A percentile compares a stretch with the other conserved stretches of the same genome.
Evolutionary conservation across 2,113 vertebrate species (phyloP).

Genomic region (Eurypyga helias): DNA sequence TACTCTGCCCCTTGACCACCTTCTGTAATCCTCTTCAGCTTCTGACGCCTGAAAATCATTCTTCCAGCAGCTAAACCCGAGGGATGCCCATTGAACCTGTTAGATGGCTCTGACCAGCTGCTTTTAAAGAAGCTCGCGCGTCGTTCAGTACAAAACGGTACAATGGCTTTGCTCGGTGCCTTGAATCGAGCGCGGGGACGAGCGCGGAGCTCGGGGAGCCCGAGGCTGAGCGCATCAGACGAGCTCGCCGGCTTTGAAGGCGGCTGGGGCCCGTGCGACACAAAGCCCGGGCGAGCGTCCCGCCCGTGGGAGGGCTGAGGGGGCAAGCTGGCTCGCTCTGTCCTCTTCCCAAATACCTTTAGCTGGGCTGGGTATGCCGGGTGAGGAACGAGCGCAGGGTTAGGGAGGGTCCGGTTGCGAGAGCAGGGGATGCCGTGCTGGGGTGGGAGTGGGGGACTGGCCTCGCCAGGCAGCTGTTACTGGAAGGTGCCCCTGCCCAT

Average conservation of each 20-base stretch:
- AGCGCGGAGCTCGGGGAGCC: background rate
- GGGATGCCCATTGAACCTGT: background rate
- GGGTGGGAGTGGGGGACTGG: background rate
- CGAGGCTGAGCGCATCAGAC: background rate
- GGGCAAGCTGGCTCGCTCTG: background rate
- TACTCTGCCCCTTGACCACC: background rate
- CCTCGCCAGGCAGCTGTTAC: background rate
- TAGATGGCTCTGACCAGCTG: background rate
- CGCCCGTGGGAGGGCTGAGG: background rate
- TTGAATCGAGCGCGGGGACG: background rate
- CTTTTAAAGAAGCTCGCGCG: background rate
- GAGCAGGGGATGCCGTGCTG: background rate
- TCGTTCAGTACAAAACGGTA: background rate
- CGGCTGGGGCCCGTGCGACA: background rate
- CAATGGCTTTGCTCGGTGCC: background rate
- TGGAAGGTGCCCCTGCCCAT: too few species aligned
- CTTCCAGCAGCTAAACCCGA: background rate
- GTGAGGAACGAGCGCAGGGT: fast-evolving
- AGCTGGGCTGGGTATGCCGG: fast-evolving
- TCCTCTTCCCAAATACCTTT: background rate
- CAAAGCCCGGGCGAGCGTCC: background rate
- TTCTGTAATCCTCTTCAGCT: background rate
- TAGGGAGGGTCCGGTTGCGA: background rate
- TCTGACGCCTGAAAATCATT: background rate
- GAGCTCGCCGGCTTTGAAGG: background rate